Evolutionary conservation across 2,113 vertebrate genomes (phyloP).

Genomic region (Puma concolor): DNA sequence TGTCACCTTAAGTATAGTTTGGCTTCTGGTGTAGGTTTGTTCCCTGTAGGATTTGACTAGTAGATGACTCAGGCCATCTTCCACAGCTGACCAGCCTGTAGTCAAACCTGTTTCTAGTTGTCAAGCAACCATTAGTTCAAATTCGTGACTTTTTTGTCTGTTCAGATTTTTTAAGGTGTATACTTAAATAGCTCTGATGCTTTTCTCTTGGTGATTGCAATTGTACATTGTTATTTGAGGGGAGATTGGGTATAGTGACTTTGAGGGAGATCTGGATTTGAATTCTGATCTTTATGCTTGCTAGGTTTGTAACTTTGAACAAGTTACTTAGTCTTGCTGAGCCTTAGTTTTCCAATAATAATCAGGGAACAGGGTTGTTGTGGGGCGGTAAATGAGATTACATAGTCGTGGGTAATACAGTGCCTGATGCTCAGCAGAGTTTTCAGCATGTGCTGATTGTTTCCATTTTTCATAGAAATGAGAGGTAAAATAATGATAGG

Average conservation of each 20-base stretch:
- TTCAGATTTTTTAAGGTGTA: not conserved
- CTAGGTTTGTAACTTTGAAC: not conserved
- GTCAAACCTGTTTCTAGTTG: slow-evolving; percentile 31
- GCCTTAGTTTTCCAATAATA: not conserved
- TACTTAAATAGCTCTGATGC: not conserved
- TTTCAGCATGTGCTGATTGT: not conserved
- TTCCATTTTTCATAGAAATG: slow-evolving; percentile 54
- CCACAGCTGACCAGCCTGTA: not conserved
- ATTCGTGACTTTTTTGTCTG: not conserved
- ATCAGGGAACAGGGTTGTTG: not conserved
- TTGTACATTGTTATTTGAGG: not conserved
- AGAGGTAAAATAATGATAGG: slow-evolving; percentile 28
- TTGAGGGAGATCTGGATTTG: slow-evolving; percentile 14
- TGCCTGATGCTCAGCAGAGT: not conserved
- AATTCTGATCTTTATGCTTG: slow-evolving; percentile 33
- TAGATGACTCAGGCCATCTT: not conserved
- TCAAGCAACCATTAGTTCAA: not conserved
- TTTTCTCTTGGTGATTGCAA: slow-evolving; percentile 24
- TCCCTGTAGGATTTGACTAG: not conserved
- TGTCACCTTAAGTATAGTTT: not conserved
- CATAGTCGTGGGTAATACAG: not conserved
- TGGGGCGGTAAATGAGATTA: not conserved
- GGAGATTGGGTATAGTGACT: not conserved
- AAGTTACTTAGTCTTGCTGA: not conserved
- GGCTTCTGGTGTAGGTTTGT: not conserved